phyloP scores from a whole-genome alignment of 2,888 invertebrate genomes.

The Mimachlamys varia region DNA sequence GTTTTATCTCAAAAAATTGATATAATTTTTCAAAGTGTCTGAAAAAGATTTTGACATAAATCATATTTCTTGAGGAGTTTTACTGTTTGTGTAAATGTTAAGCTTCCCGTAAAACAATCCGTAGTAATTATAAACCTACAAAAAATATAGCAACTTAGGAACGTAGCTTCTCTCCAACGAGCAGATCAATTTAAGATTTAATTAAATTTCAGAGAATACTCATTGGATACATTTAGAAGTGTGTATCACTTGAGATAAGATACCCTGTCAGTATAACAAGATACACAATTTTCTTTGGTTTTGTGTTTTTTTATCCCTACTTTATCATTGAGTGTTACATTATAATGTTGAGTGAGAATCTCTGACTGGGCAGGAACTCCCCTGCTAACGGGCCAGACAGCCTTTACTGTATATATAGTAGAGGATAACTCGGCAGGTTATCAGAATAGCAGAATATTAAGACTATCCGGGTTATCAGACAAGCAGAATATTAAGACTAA shows the following conservation, averaged over 20 bases:
- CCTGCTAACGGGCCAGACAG: no score
- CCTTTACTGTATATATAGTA: no score
- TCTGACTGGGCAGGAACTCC: no score
- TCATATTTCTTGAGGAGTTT: neutral
- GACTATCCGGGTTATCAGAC: no score
- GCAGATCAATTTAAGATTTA: neutral
- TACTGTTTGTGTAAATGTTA: neutral
- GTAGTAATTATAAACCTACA: slow-evolving; percentile 5
- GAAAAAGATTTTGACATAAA: slow-evolving; percentile 15
- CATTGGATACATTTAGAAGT: neutral
- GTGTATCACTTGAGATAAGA: neutral
- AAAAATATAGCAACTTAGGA: neutral
- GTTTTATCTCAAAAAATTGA: neutral
- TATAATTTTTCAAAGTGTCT: neutral
- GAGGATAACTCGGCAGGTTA: no score
- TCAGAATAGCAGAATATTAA: no score
- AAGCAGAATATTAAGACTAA: no score
- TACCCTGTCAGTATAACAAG: neutral
- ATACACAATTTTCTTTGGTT: neutral
- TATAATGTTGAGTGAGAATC: slow-evolving; percentile 11
- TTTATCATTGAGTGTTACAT: neutral
- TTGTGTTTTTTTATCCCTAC: neutral
- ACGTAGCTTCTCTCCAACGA: neutral
- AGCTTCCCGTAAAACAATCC: neutral
- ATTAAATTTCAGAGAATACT: neutral